phyloP scores from a whole-genome alignment of 2,797 vertebrate species.

The Antrozous pallidus region DNA sequence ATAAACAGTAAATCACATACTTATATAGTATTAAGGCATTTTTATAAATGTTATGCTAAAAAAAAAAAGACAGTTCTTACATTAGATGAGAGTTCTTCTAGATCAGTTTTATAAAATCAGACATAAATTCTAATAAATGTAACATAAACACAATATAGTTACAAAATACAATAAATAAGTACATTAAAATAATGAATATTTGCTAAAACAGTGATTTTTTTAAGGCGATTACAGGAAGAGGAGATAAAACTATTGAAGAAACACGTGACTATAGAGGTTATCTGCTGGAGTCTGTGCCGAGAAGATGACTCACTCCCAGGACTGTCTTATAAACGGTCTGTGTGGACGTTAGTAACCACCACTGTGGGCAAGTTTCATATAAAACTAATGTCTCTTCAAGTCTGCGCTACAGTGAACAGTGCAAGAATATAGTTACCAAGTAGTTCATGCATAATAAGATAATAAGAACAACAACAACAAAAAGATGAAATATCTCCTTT shows the following conservation, averaged over 20 bases:
- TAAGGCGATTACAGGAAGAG: constrained; percentile 24
- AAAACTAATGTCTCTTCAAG: background rate
- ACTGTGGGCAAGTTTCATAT: background rate
- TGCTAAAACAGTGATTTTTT: constrained; percentile 20
- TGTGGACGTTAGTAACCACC: background rate
- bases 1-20: background rate
- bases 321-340: background rate
- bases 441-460: background rate
- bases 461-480: background rate
- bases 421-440: background rate
- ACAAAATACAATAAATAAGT: background rate
- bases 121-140: background rate
- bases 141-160: background rate
- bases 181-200: constrained; percentile 10
- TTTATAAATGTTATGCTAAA: constrained; percentile 35
- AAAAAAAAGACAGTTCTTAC: background rate
- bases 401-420: background rate
- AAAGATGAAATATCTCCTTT: constrained; percentile 12
- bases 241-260: constrained; percentile 41
- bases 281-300: background rate
- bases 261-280: background rate
- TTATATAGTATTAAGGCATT: background rate
- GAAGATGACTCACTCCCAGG: background rate
- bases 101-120: background rate
- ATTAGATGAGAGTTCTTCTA: constrained; percentile 5